These are phyloP conservation scores for Anguilla marmorata DNA, from an alignment of 2,797 vertebrate species.

Conservation along the genomic window DNA sequence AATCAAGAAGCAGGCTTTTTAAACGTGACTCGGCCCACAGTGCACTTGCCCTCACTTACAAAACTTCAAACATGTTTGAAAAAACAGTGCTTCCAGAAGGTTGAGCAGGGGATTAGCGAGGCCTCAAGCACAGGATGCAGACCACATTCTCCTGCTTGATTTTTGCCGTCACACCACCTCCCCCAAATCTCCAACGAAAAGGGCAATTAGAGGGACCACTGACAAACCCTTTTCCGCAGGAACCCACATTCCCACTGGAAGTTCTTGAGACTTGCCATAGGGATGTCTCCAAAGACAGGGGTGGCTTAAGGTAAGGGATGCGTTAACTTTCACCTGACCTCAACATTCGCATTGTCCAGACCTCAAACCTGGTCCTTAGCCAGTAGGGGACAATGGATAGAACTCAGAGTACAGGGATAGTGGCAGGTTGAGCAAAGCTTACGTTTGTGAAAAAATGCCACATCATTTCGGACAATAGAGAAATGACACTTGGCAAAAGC, in stretches of 20 bases:
- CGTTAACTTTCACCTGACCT: background rate
- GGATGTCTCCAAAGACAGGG: background rate
- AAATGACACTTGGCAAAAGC: slow-evolving; percentile 49
- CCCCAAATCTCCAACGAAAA: slow-evolving; percentile 31
- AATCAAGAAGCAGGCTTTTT: background rate
- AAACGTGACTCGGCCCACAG: background rate
- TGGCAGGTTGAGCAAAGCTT: slow-evolving; percentile 38
- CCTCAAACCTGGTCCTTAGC: slow-evolving; percentile 35
- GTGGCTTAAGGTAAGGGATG: background rate
- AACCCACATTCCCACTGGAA: background rate
- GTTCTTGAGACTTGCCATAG: background rate
- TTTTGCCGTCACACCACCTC: slow-evolving; percentile 28
- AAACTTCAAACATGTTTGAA: slow-evolving; percentile 9
- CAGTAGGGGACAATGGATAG: slow-evolving; percentile 26
- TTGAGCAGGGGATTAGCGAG: slow-evolving; percentile 34
- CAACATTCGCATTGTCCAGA: slow-evolving; percentile 21
- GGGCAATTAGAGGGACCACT: slow-evolving; percentile 37
- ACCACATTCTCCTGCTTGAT: slow-evolving; percentile 44
- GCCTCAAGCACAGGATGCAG: slow-evolving; percentile 42
- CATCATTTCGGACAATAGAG: slow-evolving; percentile 51
- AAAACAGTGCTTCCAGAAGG: slow-evolving; percentile 36
- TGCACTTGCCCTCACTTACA: background rate
- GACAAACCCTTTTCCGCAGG: slow-evolving; percentile 24
- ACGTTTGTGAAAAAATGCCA: slow-evolving; percentile 45
- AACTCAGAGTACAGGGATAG: slow-evolving; percentile 37